phyloP scores from a whole-genome alignment of 2,113 vertebrate genomes.

The Lates calcarifer region DNA sequence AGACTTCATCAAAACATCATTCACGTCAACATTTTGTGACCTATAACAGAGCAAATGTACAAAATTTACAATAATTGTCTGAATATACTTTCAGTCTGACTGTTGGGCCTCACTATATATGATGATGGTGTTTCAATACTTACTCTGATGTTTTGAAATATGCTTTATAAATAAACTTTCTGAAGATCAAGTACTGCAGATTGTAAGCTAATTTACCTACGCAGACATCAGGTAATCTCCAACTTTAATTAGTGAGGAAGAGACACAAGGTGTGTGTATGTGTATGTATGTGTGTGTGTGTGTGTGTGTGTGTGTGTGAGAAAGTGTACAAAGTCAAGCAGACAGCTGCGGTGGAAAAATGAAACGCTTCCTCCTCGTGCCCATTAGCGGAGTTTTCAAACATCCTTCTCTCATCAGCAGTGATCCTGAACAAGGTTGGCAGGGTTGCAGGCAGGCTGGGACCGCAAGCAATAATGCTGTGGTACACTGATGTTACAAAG shows the following conservation, averaged over 20 bases:
- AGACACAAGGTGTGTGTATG: conserved; percentile 27
- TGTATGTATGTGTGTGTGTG: conserved; percentile 30
- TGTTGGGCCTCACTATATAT: no score
- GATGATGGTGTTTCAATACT: no score
- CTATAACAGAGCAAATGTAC: no score
- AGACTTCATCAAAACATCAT: no score
- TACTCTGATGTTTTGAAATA: conserved; percentile 18
- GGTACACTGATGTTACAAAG: conserved; percentile 59
- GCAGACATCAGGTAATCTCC: conserved; percentile 60
- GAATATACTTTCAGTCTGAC: not conserved
- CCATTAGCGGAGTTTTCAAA: conserved; percentile 66
- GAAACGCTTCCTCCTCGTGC: conserved; percentile 52
- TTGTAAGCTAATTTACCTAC: conserved; percentile 46
- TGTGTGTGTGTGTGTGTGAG: conserved; percentile 21
- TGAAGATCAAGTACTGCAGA: conserved; percentile 35
- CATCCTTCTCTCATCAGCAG: conserved; percentile 55
- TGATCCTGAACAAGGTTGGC: conserved; percentile 68
- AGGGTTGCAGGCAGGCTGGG: conserved; percentile 47
- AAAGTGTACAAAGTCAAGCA: conserved; percentile 46
- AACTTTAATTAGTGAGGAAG: conserved; percentile 62
- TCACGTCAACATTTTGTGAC: no score
- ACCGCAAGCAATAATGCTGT: conserved; percentile 49
- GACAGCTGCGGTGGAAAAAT: conserved; percentile 66
- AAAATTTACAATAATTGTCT: no score
- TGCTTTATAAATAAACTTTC: conserved; percentile 2